Evolutionary conservation across 2,888 invertebrate genomes (phyloP), one percentile per base, ranked within the genome.

Genomic region (Thecophora atra): DNA sequence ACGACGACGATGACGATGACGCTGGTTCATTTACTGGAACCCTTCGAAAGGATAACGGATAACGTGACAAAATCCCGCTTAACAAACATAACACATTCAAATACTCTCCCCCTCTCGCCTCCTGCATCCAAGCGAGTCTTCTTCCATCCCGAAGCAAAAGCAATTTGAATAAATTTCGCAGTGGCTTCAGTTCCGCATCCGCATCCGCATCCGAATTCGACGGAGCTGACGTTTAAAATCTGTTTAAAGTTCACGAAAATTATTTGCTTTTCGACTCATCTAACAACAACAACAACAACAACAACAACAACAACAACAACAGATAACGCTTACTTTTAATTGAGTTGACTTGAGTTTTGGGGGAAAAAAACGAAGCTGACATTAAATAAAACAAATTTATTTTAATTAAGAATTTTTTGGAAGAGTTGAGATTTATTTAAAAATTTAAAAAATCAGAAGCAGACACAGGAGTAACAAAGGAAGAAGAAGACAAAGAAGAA

Each of bases 121-220:
- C 24, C 54, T 11, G 37, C 37, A 8, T 37, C 17, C 47, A 47
- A 17, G 58, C 28, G 28, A 58, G 28, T 58, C 58, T 58, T 24
- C 11, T n/a, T 58, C 62, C 69, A 51, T 37, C 24, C 28, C 8
- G 13, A 44, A 17, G 47, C 37, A 21, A 51, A 65, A 65, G 51
- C 65, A 65, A 65, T 65, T 65, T 65, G 51, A 44, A 51, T 65
- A 65, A 65, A 65, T 65, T 65, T 65, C 21, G 26, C 13, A 24
- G 65, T 65, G 65, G 47, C 65, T 44, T 26, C 47, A 47, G 6
- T 64, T 21, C 26, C 64, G 47, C 44, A 13, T 51, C 51, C 51
- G 26, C 26, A 15, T 65, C 17, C 26, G 17, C 3, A n/a, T 51
- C n/a, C n/a, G 51, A n/a, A 51, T 51, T 51, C 51, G 51, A 11